Evolutionary conservation across 2,113 vertebrate genomes (phyloP).

Genomic region (Trematomus loennbergii): DNA sequence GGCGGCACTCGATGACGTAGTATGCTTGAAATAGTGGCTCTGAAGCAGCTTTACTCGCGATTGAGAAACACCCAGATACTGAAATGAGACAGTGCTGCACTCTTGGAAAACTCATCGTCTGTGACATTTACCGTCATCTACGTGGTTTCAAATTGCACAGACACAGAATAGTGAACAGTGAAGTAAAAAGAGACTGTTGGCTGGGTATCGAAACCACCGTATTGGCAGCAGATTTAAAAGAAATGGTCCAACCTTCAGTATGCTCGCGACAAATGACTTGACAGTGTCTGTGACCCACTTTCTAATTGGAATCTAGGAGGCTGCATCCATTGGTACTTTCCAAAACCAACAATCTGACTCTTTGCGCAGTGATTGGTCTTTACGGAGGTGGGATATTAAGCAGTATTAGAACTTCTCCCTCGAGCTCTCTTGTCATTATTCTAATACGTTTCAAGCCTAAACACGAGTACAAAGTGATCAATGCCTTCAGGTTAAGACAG

Average conservation of each 20-base stretch:
- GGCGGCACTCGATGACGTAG: too few species aligned
- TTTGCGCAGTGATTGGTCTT: too few species aligned
- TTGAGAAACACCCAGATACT: too few species aligned
- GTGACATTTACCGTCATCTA: slow-evolving; percentile 1
- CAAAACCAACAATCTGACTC: not conserved
- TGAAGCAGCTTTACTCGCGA: too few species aligned
- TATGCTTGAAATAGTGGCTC: too few species aligned
- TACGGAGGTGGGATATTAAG: not conserved
- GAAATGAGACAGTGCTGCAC: slow-evolving; percentile 9
- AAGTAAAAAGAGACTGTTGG: not conserved
- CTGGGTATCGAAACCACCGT: not conserved
- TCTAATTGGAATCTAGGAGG: not conserved
- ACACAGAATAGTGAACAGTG: not conserved
- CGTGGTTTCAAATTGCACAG: not conserved
- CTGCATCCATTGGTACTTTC: not conserved
- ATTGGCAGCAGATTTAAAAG: not conserved
- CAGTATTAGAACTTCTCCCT: not conserved
- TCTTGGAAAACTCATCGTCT: slow-evolving; percentile 2
- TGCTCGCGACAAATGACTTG: not conserved
- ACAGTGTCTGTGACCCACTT: not conserved
- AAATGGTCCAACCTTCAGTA: not conserved
- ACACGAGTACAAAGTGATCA: not conserved
- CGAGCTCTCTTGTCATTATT: not conserved
- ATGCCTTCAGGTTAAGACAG: not conserved
- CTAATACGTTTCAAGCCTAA: not conserved